Conservation (phyloP, 2,797 vertebrate species). For the Perodicticus potto region DNA sequence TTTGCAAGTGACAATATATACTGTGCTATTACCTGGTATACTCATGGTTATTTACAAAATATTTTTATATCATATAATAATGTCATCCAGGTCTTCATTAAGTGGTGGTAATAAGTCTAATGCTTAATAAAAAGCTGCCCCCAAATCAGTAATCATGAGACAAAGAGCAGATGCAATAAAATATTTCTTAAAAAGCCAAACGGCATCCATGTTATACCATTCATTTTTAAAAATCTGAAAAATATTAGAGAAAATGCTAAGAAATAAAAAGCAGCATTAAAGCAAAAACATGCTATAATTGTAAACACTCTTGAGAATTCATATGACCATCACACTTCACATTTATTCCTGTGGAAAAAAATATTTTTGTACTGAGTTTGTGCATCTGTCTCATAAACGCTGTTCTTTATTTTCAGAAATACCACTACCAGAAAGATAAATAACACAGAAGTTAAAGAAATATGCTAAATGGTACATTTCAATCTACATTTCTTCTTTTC, state of each 20-base stretch:
- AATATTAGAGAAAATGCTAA: slow-evolving; percentile 27
- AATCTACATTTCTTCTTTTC: not conserved
- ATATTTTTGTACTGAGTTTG: not conserved
- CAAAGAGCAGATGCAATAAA: slow-evolving; percentile 39
- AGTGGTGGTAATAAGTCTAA: not conserved
- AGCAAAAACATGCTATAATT: not conserved
- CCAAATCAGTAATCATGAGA: slow-evolving; percentile 44
- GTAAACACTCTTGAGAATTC: not conserved
- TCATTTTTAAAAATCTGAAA: slow-evolving; percentile 47
- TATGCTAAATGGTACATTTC: not conserved
- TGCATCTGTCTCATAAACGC: not conserved
- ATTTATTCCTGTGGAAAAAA: slow-evolving; percentile 9
- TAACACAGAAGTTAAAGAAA: not conserved
- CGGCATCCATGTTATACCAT: not conserved
- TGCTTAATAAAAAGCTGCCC: not conserved
- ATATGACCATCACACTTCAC: not conserved
- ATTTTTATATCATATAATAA: slow-evolving; percentile 39
- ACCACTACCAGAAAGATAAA: slow-evolving; percentile 3
- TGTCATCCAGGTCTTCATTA: slow-evolving; percentile 47
- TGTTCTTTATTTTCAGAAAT: slow-evolving; percentile 47
- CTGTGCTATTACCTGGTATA: not conserved
- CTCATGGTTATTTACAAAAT: not conserved
- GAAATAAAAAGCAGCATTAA: slow-evolving; percentile 47
- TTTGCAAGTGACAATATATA: not conserved
- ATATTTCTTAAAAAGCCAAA: slow-evolving; percentile 42